Evolutionary conservation across 2,797 vertebrate genomes (phyloP).

Genomic region (Lutjanus argentimaculatus): DNA sequence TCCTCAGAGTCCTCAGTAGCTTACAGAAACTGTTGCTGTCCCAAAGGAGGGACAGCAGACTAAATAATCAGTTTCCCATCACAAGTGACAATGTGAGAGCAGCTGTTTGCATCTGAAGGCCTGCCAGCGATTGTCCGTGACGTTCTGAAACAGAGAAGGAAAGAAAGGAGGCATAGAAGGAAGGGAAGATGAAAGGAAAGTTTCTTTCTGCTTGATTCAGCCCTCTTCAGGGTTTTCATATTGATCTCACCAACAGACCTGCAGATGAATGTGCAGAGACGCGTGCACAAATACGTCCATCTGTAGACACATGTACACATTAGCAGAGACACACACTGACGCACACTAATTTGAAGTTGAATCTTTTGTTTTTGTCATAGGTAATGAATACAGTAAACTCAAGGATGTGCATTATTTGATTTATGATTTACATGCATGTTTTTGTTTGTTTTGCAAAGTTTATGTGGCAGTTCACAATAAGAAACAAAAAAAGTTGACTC

Average conservation of each 20-base stretch:
- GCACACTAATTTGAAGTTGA: constrained; percentile 25
- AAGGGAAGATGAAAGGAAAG: constrained; percentile 58
- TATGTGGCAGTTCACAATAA: constrained; percentile 34
- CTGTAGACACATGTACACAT: constrained; percentile 24
- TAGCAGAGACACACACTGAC: constrained; percentile 27
- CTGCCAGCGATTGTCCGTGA: constrained; percentile 68
- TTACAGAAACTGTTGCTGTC: constrained; percentile 65
- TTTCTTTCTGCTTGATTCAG: constrained; percentile 54
- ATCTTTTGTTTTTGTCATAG: constrained; percentile 32
- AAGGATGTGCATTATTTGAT: constrained; percentile 54
- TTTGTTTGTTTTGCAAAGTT: constrained; percentile 42
- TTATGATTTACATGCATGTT: constrained; percentile 24
- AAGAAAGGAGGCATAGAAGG: constrained; percentile 36
- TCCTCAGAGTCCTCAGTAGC: constrained; percentile 65
- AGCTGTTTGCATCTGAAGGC: constrained; percentile 83
- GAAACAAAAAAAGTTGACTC: constrained; percentile 5
- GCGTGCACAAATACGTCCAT: constrained; percentile 29
- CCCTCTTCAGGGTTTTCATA: constrained; percentile 56
- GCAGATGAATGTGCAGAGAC: constrained; percentile 35
- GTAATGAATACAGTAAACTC: constrained; percentile 43
- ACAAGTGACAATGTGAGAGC: constrained; percentile 73
- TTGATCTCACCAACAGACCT: constrained; percentile 58
- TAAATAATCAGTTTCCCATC: constrained; percentile 83
- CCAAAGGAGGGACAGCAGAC: constrained; percentile 76
- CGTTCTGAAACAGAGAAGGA: constrained; percentile 49